phyloP scores from a whole-genome alignment of 1,140 invertebrate species.

The Acromyrmex charruanus region DNA sequence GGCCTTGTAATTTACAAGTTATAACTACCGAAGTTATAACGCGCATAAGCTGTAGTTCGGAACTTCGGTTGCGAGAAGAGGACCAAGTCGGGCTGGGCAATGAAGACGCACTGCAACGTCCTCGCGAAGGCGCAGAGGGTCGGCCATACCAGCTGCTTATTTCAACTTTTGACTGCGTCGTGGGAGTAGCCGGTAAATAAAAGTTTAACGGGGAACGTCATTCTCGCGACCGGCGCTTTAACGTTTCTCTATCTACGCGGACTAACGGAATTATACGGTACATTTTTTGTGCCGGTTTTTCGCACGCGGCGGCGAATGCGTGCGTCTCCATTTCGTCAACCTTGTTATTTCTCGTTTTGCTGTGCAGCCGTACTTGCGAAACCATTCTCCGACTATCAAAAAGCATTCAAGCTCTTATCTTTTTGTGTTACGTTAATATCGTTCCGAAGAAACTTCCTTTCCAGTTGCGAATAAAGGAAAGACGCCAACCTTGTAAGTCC shows the following conservation, averaged over 20 bases:
- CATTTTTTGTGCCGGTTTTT: constrained; percentile 29
- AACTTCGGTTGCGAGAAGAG: constrained; percentile 50
- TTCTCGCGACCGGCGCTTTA: constrained; percentile 19
- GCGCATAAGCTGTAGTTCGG: constrained; percentile 55
- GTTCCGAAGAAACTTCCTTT: constrained; percentile 9
- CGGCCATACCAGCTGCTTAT: constrained; percentile 58
- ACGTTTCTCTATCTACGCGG: constrained; percentile 47
- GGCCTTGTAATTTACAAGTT: constrained; percentile 75
- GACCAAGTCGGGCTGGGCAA: constrained; percentile 46
- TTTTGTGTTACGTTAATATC: constrained; percentile 49
- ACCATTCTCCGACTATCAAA: constrained; percentile 48
- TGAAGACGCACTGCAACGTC: constrained; percentile 67
- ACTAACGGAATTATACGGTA: constrained; percentile 41
- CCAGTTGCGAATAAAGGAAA: constrained; percentile 46
- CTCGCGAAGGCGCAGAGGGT: constrained; percentile 58
- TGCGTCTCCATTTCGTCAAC: constrained; percentile 26
- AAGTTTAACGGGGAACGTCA: neutral
- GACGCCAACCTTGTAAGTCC: constrained; percentile 7
- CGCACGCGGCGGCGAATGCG: constrained; percentile 6
- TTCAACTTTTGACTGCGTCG: constrained; percentile 66
- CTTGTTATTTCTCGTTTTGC: constrained; percentile 52
- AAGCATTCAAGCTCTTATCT: constrained; percentile 49
- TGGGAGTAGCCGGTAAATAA: constrained; percentile 41
- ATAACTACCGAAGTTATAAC: constrained; percentile 74
- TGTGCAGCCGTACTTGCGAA: constrained; percentile 24